These are phyloP conservation scores for Apis laboriosa DNA, from an alignment of 1,140 invertebrate species.

Conservation along the genomic window DNA sequence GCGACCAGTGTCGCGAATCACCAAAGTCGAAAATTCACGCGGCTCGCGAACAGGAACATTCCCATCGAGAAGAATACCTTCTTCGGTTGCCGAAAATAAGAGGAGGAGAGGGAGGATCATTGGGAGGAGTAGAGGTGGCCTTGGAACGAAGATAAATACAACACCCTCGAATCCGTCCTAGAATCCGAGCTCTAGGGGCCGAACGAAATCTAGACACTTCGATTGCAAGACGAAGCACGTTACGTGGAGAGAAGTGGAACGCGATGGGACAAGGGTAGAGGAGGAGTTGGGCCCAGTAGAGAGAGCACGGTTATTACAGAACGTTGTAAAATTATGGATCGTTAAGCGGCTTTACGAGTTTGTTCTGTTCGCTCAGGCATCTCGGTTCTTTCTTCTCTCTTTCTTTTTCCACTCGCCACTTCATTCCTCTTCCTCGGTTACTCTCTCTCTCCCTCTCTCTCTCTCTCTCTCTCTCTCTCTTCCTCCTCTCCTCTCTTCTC, in stretches of 20 bases:
- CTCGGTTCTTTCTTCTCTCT: conserved; percentile 43
- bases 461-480: neutral
- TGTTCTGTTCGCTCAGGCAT: conserved; percentile 70
- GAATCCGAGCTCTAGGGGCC: conserved; percentile 41
- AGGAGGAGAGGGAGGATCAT: conserved; percentile 19
- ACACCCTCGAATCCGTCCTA: conserved; percentile 57
- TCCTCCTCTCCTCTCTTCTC: neutral
- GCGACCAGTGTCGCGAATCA: conserved; percentile 3
- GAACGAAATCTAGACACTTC: conserved; percentile 32
- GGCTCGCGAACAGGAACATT: conserved; percentile 6
- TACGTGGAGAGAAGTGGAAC: conserved; percentile 29
- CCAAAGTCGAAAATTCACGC: conserved; percentile 43
- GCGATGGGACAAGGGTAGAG: conserved; percentile 5
- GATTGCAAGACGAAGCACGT: conserved; percentile 42
- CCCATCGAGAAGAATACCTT: conserved; percentile 11
- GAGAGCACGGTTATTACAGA: conserved; percentile 73
- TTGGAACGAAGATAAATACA: conserved; percentile 61
- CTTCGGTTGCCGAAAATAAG: conserved; percentile 16
- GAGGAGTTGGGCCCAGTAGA: conserved; percentile 32
- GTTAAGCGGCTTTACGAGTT: conserved; percentile 77
- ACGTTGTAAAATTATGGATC: conserved; percentile 78
- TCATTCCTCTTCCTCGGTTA: conserved; percentile 43
- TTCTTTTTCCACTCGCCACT: conserved; percentile 1
- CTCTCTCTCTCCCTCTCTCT: conserved; percentile 32
- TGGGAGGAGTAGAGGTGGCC: conserved; percentile 35